These are phyloP conservation scores for Serripes groenlandicus DNA, from an alignment of 2,888 invertebrate species.

Conservation along the genomic window DNA sequence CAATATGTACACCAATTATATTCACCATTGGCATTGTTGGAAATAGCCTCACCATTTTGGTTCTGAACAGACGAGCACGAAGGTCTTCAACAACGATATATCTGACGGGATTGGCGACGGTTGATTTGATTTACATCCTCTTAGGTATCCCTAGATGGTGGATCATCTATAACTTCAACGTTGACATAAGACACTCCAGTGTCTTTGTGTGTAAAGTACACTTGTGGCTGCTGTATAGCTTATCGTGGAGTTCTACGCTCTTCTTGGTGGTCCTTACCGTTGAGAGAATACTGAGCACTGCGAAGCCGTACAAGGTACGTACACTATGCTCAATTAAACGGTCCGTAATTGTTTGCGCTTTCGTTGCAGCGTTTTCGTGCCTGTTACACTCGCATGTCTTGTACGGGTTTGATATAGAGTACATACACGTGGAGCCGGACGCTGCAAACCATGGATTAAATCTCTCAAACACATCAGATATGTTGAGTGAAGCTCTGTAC, in stretches of 20 bases:
- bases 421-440: not conserved
- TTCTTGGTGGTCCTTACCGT: not conserved
- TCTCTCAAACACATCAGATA: not conserved
- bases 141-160: slow-evolving; percentile 20
- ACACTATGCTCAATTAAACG: not conserved
- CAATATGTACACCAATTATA: slow-evolving; percentile 17
- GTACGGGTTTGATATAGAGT: slow-evolving; percentile 11
- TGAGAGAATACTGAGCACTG: slow-evolving; percentile 13
- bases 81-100: slow-evolving; percentile 16
- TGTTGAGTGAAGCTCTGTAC: not conserved
- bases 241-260: not conserved
- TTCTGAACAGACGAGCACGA: not conserved
- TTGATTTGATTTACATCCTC: not conserved
- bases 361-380: not conserved
- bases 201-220: slow-evolving; percentile 8
- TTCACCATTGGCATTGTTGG: slow-evolving; percentile 12
- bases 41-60: slow-evolving; percentile 6
- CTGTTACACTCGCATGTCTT: not conserved
- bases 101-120: slow-evolving; percentile 1
- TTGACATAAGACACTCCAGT: not conserved
- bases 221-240: not conserved
- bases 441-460: too few species aligned
- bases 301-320: slow-evolving; percentile 17
- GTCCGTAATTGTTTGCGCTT: not conserved
- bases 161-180: slow-evolving; percentile 14